A percentile compares a stretch with the other conserved stretches of the same genome.
These are phyloP conservation scores for Lasiommata megera DNA, from an alignment of 2,888 invertebrate genomes.

Conservation along the genomic window DNA sequence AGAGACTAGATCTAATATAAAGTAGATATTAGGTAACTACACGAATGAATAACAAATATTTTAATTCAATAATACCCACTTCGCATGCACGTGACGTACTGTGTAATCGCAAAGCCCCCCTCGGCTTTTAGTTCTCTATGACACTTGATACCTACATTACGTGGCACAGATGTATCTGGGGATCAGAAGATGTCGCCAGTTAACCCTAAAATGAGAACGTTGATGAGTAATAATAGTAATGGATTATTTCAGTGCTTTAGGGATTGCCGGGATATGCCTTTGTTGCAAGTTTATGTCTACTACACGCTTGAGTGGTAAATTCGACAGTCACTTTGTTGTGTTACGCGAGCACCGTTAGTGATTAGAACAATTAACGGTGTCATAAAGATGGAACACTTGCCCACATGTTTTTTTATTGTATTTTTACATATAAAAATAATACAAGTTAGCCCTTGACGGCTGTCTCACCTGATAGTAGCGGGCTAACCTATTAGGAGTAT, in stretches of 20 bases:
- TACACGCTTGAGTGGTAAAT: conserved; percentile 16
- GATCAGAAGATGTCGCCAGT: conserved; percentile 61
- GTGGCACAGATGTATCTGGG: conserved; percentile 49
- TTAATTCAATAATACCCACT: conserved; percentile 30
- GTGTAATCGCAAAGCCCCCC: conserved; percentile 51
- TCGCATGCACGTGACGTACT: conserved; percentile 36
- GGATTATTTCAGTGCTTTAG: conserved; percentile 52
- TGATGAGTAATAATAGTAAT: conserved; percentile 68
- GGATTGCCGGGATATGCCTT: conserved; percentile 34
- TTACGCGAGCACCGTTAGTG: conserved; percentile 15
- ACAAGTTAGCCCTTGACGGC: too few species aligned
- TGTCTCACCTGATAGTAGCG: too few species aligned
- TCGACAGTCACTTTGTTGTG: conserved; percentile 26
- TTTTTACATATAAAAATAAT: too few species aligned
- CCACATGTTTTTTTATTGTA: not conserved
- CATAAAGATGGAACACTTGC: not conserved
- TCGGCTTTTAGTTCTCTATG: conserved; percentile 59
- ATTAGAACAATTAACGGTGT: conserved; percentile 15
- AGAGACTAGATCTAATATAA: too few species aligned
- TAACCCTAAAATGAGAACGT: conserved; percentile 63
- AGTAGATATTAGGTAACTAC: not conserved
- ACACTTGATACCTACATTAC: conserved; percentile 67
- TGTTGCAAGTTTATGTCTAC: conserved; percentile 30
- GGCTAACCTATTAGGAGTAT: too few species aligned
- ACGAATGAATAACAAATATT: conserved; percentile 14